phyloP scores from a whole-genome alignment of 2,888 invertebrate species.

The Macaria notata region DNA sequence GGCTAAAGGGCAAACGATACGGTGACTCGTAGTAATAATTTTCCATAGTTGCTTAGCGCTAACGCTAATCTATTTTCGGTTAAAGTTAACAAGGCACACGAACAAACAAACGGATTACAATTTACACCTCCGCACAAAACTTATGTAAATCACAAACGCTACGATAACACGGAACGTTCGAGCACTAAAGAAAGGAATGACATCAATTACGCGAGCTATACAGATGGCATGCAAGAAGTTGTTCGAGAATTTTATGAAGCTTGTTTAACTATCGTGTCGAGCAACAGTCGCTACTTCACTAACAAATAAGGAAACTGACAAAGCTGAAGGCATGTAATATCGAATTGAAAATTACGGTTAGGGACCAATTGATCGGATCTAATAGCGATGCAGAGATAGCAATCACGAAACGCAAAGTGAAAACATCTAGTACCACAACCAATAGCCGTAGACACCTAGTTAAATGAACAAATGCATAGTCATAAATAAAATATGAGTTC shows the following conservation, averaged over 20 bases:
- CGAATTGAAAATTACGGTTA: too few species aligned
- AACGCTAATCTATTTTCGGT: too few species aligned
- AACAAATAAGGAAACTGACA: constrained; percentile 5
- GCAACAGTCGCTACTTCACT: background rate
- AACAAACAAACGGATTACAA: constrained; percentile 12
- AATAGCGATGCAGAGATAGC: too few species aligned
- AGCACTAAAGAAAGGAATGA: constrained; percentile 10
- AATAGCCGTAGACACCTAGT: too few species aligned
- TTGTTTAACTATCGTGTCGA: constrained; percentile 8
- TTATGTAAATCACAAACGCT: constrained; percentile 8
- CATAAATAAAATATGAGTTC: constrained; percentile 19
- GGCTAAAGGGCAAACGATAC: background rate
- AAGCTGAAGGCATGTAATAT: background rate
- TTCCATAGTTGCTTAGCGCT: too few species aligned
- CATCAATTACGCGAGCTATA: constrained; percentile 3
- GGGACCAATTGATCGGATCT: too few species aligned
- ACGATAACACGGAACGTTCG: constrained; percentile 12
- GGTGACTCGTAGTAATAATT: too few species aligned
- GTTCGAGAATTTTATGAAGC: constrained; percentile 5
- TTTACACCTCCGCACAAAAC: constrained; percentile 10
- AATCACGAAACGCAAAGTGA: too few species aligned
- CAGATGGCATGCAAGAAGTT: constrained; percentile 6
- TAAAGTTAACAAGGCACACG: too few species aligned
- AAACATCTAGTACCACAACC: too few species aligned
- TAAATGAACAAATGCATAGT: background rate